Base-by-base conservation (phyloP, 2,113 vertebrate species). In the Atherinomorus stipes region DNA sequence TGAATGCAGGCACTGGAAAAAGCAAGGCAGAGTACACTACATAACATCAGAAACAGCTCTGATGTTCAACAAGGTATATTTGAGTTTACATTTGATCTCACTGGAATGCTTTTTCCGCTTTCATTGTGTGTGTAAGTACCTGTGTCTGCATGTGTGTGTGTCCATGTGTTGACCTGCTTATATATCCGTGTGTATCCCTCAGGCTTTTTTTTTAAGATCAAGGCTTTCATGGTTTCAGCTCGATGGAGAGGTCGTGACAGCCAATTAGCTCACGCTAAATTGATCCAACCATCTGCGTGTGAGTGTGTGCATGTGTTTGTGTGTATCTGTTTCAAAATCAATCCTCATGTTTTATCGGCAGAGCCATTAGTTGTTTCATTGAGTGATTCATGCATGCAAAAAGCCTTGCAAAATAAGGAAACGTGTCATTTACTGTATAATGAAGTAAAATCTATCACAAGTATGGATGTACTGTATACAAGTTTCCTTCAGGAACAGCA, bases 201-300 rank as follows among this genome's bases (percentile, higher is more conserved):
- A 64, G 74, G 87, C 80, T 58, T 74, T 67, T 76, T 75, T 66
- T 67, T 73, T 57, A 82, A 77, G 69, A 90, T 87, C 88, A 86
- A 86, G 79, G 89, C 70, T 76, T 84, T 74, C 71, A 69, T 72
- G 75, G 54, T 76, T 71, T 80, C 67, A 56, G 73, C 65, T 85
- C 70, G 21, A 88, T 86, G 83, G 81, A 85, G 76, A 88, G 88
- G 78, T 85, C 58, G 34, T 86, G 88, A 84, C 86, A 90, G 83
- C 84, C 88, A 88, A 89, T 92, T 90, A 89, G 83, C 78, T 86
- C 58, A 60, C 74, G 61, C 56, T 69, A 76, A 87, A 92, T 79
- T 90, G 83, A 90, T 89, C 70, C 58, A 69, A 58, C 59, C 23
- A 26, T 61, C 13, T 67, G 26, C 54, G n/a, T 68, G 19, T 64